Conservation (phyloP, 2,888 invertebrate genomes). For the Sesia apiformis region DNA sequence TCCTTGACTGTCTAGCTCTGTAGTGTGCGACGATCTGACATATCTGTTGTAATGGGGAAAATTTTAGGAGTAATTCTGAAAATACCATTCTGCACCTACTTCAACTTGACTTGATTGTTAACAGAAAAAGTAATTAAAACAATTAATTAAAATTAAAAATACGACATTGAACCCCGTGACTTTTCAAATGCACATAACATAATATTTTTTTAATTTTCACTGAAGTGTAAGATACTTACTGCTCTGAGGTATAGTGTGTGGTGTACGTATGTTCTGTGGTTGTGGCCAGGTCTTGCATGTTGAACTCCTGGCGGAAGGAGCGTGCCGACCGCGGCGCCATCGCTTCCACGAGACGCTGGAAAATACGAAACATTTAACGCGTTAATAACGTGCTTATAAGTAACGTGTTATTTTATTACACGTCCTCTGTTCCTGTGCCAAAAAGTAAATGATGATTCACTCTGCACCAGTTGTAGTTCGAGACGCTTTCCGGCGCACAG, state of each 20-base stretch:
- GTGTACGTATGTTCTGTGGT: conserved; percentile 80
- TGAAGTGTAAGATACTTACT: conserved; percentile 66
- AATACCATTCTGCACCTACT: too few relatives aligned
- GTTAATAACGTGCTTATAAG: too few relatives aligned
- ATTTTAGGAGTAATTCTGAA: too few relatives aligned
- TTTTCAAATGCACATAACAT: background rate
- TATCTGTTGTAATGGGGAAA: conserved; percentile 46
- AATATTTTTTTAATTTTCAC: background rate
- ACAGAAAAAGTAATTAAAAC: too few relatives aligned
- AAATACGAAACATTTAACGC: conserved; percentile 13
- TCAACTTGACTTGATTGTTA: too few relatives aligned
- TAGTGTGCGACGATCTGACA: conserved; percentile 72
- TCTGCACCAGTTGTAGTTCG: too few relatives aligned
- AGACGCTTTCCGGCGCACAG: too few relatives aligned
- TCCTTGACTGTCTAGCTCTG: conserved; percentile 66
- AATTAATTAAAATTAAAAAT: too few relatives aligned
- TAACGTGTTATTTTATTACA: too few relatives aligned
- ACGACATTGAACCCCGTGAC: too few relatives aligned
- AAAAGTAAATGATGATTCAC: too few relatives aligned
- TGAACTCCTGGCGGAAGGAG: conserved; percentile 89
- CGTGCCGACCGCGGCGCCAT: conserved; percentile 81
- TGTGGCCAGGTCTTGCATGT: conserved; percentile 79
- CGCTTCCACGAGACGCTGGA: conserved; percentile 79
- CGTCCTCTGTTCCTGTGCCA: too few relatives aligned
- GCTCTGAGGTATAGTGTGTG: conserved; percentile 75